Evolutionary conservation across 2,797 vertebrate genomes (phyloP).

Genomic region (Sciurus carolinensis): DNA sequence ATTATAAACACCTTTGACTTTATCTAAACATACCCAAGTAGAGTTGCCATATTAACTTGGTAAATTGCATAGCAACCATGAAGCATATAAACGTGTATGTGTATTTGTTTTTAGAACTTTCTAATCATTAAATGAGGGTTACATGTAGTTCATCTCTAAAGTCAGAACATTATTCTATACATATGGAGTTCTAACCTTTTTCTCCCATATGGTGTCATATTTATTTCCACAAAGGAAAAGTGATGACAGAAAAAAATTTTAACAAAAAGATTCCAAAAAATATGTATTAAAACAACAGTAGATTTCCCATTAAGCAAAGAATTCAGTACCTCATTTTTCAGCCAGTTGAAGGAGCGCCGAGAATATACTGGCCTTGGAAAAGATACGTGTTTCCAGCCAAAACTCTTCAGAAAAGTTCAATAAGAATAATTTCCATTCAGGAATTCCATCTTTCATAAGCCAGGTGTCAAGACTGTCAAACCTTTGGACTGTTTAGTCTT

Average conservation of each 20-base stretch:
- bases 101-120: slow-evolving; percentile 75
- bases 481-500: slow-evolving; percentile 86
- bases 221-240: slow-evolving; percentile 88
- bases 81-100: slow-evolving; percentile 62
- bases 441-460: slow-evolving; percentile 87
- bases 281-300: slow-evolving; percentile 88
- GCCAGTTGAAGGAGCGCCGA: slow-evolving; percentile 87
- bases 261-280: slow-evolving; percentile 76
- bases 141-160: slow-evolving; percentile 84
- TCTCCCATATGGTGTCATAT: slow-evolving; percentile 86
- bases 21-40: slow-evolving; percentile 75
- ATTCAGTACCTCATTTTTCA: slow-evolving; percentile 88
- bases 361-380: slow-evolving; percentile 88
- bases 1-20: slow-evolving; percentile 81
- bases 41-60: slow-evolving; percentile 54
- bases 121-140: slow-evolving; percentile 77
- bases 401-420: slow-evolving; percentile 86
- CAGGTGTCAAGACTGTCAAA: slow-evolving; percentile 86
- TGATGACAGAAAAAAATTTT: slow-evolving; percentile 84
- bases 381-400: slow-evolving; percentile 84
- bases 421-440: slow-evolving; percentile 88
- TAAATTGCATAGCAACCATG: slow-evolving; percentile 53
- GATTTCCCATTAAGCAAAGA: slow-evolving; percentile 85
- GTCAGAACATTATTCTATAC: slow-evolving; percentile 73
- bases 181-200: slow-evolving; percentile 79